Evolutionary conservation across 2,797 vertebrate species (phyloP).

Genomic region (Triplophysa yarkandensis): DNA sequence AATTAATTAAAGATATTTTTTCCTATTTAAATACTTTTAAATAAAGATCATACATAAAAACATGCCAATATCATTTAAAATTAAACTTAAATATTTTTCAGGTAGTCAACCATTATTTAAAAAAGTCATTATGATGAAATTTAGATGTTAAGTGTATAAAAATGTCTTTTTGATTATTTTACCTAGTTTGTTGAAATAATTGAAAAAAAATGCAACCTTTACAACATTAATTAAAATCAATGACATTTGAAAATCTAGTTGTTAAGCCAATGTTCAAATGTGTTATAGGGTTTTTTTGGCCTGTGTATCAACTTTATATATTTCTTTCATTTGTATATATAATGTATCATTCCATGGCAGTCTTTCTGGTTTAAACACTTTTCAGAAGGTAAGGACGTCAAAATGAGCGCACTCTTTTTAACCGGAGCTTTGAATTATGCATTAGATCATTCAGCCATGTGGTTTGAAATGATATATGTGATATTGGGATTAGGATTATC

Average conservation of each 20-base stretch:
- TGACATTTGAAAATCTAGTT: background rate
- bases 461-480: conserved; percentile 59
- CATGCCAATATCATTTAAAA: too few relatives aligned
- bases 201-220: too few relatives aligned
- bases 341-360: background rate
- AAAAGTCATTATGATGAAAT: too few relatives aligned
- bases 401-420: background rate
- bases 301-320: background rate
- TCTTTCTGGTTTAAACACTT: background rate
- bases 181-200: too few relatives aligned
- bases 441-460: conserved; percentile 60
- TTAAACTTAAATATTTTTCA: too few relatives aligned
- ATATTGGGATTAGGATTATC: conserved; percentile 56
- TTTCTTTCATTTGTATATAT: background rate
- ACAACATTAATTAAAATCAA: background rate
- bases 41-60: too few relatives aligned
- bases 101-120: too few relatives aligned
- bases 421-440: conserved; percentile 45
- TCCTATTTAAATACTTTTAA: too few relatives aligned
- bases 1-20: too few relatives aligned
- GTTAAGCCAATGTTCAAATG: background rate
- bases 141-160: too few relatives aligned
- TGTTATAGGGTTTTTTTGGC: background rate
- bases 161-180: too few relatives aligned
- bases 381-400: background rate